Conservation (phyloP, 2,888 invertebrate genomes). For the Tigriopus californicus region DNA sequence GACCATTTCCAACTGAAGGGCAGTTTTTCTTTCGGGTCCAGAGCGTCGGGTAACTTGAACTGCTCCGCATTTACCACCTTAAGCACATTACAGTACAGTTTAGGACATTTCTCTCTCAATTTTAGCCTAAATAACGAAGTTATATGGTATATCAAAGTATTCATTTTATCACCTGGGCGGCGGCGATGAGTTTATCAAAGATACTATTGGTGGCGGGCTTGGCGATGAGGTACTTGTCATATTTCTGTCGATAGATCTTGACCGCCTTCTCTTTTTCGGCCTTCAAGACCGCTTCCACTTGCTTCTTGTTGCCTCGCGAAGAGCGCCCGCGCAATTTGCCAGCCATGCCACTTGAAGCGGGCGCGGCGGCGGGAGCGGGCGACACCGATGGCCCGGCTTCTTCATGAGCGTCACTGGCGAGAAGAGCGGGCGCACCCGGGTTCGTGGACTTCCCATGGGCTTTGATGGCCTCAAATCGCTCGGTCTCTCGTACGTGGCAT, state of each 20-base stretch:
- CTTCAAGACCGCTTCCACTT: neutral
- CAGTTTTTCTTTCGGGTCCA: conserved; percentile 5
- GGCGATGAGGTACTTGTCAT: conserved; percentile 5
- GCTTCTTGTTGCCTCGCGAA: neutral
- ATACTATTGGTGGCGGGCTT: neutral
- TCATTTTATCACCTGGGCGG: conserved; percentile 4
- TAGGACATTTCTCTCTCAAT: no score
- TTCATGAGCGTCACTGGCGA: neutral
- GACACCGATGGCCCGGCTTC: neutral
- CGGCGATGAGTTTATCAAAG: conserved; percentile 1
- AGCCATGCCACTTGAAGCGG: neutral
- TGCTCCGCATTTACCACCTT: conserved; percentile 13
- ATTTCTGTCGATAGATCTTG: conserved; percentile 8
- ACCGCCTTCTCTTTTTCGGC: neutral
- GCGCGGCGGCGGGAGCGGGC: no score
- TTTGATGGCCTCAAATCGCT: neutral
- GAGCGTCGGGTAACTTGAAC: conserved; percentile 6
- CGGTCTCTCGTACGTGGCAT: conserved; percentile 32
- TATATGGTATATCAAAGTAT: neutral
- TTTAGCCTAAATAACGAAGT: no score
- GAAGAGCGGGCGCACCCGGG: neutral
- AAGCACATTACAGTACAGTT: no score
- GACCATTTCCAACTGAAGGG: conserved; percentile 15
- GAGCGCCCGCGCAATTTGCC: neutral
- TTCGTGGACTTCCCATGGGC: neutral